phyloP scores from a whole-genome alignment of 2,888 invertebrate species.

The Noctua janthina region DNA sequence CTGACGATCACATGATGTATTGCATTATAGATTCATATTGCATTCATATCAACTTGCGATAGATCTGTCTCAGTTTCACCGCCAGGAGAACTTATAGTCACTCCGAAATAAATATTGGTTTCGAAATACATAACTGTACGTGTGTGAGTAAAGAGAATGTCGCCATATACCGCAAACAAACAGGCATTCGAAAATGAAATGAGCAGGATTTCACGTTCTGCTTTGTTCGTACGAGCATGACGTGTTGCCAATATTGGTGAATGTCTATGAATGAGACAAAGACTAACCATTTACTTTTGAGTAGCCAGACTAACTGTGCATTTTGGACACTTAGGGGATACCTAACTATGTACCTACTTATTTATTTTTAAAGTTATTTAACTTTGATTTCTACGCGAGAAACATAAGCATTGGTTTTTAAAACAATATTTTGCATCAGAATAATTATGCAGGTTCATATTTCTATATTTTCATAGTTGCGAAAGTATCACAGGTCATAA shows the following conservation, averaged over 20 bases:
- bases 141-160: slow-evolving; percentile 53
- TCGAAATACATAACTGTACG: slow-evolving; percentile 24
- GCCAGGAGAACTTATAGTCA: slow-evolving; percentile 20
- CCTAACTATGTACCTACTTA: background rate
- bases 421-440: background rate
- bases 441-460: background rate
- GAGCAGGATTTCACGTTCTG: slow-evolving; percentile 40
- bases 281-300: slow-evolving; percentile 11
- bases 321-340: background rate
- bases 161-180: slow-evolving; percentile 26
- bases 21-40: slow-evolving; percentile 27
- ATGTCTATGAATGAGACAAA: slow-evolving; percentile 30
- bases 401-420: background rate
- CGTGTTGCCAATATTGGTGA: slow-evolving; percentile 35
- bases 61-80: slow-evolving; percentile 21
- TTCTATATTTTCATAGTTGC: slow-evolving; percentile 18
- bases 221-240: slow-evolving; percentile 47
- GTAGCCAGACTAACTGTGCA: slow-evolving; percentile 2
- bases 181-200: slow-evolving; percentile 45
- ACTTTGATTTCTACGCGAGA: background rate
- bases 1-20: slow-evolving; percentile 34
- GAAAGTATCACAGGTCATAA: slow-evolving; percentile 37
- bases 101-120: slow-evolving; percentile 40
- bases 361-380: background rate
- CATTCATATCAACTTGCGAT: slow-evolving; percentile 5